A percentile compares a stretch with the other conserved stretches of the same genome.
These are phyloP conservation scores for Chelon auratus DNA, from an alignment of 2,797 vertebrate species.

Conservation along the genomic window DNA sequence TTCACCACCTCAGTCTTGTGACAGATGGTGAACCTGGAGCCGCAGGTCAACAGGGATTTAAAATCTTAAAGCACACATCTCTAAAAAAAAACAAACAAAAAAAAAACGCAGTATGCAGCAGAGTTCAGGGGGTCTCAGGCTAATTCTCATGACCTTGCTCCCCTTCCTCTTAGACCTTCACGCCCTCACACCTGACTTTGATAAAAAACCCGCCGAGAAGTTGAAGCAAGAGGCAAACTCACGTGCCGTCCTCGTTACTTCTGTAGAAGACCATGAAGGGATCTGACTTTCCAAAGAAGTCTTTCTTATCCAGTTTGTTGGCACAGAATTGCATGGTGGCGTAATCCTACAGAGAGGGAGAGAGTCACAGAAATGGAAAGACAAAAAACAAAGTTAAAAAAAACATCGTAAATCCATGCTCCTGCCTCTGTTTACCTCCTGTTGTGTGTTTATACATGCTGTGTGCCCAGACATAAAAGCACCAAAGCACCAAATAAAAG, in stretches of 20 bases:
- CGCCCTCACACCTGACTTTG: slow-evolving; percentile 20
- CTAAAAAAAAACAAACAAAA: slow-evolving; percentile 1
- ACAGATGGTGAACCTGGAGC: slow-evolving; percentile 93
- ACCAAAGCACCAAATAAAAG: slow-evolving; percentile 65
- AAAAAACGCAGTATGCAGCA: slow-evolving; percentile 1
- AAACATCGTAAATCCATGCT: slow-evolving; percentile 59
- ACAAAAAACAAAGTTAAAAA: slow-evolving; percentile 34
- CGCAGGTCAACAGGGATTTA: slow-evolving; percentile 35
- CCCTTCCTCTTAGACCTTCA: slow-evolving; percentile 33
- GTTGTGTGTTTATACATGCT: slow-evolving; percentile 62
- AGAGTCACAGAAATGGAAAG: slow-evolving; percentile 31
- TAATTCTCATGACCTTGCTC: slow-evolving; percentile 36
- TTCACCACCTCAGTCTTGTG: slow-evolving; percentile 96
- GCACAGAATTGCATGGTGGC: slow-evolving; percentile 96
- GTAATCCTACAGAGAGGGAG: slow-evolving; percentile 86
- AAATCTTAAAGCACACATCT: slow-evolving; percentile 33
- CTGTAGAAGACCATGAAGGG: slow-evolving; percentile 97
- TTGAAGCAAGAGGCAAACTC: slow-evolving; percentile 71
- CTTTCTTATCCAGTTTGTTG: slow-evolving; percentile 97
- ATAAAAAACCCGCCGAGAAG: slow-evolving; percentile 6
- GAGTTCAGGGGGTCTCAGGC: slow-evolving; percentile 26
- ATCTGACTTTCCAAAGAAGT: slow-evolving; percentile 97
- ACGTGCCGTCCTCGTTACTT: slow-evolving; percentile 97
- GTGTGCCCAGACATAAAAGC: slow-evolving; percentile 69
- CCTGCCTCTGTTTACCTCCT: slow-evolving; percentile 49